Evolutionary conservation across 2,797 vertebrate genomes (phyloP), one percentile per base, ranked within the genome.

Genomic region (Tinamus major): DNA sequence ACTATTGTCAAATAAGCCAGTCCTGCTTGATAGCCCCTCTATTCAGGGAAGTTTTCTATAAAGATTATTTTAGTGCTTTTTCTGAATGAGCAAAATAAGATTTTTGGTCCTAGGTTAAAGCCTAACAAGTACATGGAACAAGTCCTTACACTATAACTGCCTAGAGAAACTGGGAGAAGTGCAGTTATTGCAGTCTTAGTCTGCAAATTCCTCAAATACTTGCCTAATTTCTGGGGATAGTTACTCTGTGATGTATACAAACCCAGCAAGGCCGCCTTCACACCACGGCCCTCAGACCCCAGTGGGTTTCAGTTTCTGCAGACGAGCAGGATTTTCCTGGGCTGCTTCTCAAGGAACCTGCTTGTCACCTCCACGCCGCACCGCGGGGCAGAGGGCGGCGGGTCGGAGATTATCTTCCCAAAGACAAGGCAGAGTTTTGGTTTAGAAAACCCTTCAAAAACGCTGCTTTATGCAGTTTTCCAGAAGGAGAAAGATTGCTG

Each of bases 1-100:
- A 81, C 80, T 69, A 61, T 62, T 82, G 85, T 80, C 8, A 75
- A 87, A 49, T 29, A 51, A 92, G 33, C 41, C 80, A 75, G 46
- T 79, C 0, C 0, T 77, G 39, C 85, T 82, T 92, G 77, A 56
- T 33, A 76, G 2, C 63, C 63, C 55, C 76, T 81, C 79, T 27
- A 15, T 42, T 72, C 1, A 6, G 49, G 61, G 48, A 62, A 23
- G 78, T 90, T 71, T 67, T 84, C 39, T 41, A 2, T 58, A 44
- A 8, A 24, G 19, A 35, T 70, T 37, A 70, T 71, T 55, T 15
- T 26, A 68, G 39, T 4, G 13, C 21, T 90, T 53, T 37, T 61
- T 13, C 26, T 58, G 37, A 75, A 19, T 56, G 26, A 77, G 51
- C 17, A n/a, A 63, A 69, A 26, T 2, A 55, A 0, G 0, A 8